Percentiles rank a stretch among this genome's conserved stretches.
Evolutionary conservation across 2,888 invertebrate species (phyloP).

Genomic region (Orthonevra nobilis): DNA sequence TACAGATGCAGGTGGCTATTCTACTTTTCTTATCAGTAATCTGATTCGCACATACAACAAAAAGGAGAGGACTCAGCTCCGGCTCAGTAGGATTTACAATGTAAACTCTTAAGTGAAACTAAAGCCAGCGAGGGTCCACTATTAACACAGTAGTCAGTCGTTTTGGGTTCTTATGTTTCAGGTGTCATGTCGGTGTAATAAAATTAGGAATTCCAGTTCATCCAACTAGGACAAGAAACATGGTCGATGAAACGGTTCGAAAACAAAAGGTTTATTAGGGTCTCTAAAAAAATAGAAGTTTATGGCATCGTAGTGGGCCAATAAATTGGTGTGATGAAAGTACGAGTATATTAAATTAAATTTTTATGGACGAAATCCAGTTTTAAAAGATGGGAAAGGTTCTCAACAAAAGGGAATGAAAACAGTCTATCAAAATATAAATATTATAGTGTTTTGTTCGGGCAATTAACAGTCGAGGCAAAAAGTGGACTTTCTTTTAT

Average conservation of each 20-base stretch:
- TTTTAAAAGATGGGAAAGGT: too few species aligned
- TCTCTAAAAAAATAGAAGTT: conserved; percentile 8
- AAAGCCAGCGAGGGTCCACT: background rate
- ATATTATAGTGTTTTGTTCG: too few species aligned
- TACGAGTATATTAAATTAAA: too few species aligned
- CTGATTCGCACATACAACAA: background rate
- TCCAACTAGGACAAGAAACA: conserved; percentile 6
- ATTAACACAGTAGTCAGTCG: background rate
- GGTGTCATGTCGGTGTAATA: background rate
- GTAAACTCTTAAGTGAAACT: too few species aligned
- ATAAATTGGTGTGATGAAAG: conserved; percentile 8
- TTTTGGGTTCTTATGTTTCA: background rate
- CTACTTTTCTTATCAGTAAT: background rate
- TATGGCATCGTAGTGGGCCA: conserved; percentile 8
- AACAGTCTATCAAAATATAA: too few species aligned
- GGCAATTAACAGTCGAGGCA: too few species aligned
- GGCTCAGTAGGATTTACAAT: too few species aligned
- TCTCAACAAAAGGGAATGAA: too few species aligned
- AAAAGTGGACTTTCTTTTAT: too few species aligned
- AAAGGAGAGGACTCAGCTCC: background rate
- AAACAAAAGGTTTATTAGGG: conserved; percentile 9
- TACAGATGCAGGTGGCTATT: conserved; percentile 7
- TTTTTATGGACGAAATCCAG: too few species aligned
- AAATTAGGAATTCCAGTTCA: background rate
- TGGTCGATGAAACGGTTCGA: too few species aligned